Base-by-base conservation (phyloP, 2,888 invertebrate species). In the Ectemnius lituratus region DNA sequence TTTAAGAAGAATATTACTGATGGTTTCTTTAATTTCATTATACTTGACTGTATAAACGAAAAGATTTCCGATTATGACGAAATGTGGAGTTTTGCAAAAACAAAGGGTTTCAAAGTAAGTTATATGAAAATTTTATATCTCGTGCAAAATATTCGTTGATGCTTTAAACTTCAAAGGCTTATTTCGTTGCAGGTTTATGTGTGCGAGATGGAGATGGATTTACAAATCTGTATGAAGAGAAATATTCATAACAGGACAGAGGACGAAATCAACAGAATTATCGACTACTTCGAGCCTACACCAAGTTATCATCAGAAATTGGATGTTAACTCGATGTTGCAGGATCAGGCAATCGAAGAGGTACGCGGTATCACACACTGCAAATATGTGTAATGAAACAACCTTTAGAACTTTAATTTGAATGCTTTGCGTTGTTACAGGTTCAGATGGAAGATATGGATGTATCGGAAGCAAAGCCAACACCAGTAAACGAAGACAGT, bases 1-100 rank as follows among this genome's bases (percentile, higher is more conserved):
- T 98, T 97, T 90, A 97, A 96, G 89, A 97, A 98, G 91, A 97
- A 96, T 28, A 92, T 98, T 2, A 95, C 95, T 8, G 97, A 98
- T 91, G 96, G 97, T 73, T 97, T 96, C 89, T 98, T 98, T 91
- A 94, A 96, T 72, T 98, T 99, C 90, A 95, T 99, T 82, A 97
- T 99, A 88, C 94, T 97, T 58, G 99, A 99, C 91, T 96, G 97
- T 86, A 94, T 97, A 52, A 98, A 98, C 90, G 95, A 96, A 76
- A 95, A 95, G 87, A 92, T 96, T 18, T 94, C 94, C 78, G 94
- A 95, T 85, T 97, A 97, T 88, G 96, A 96, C 70, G 97, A 98
- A 88, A 95, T 98, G 93, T 96, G 96, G 94, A 96, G 95, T 87
- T 95, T 94, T 90, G 96, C 97, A 1, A 96, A 96, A 88, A 95